phyloP scores from a whole-genome alignment of 2,797 vertebrate genomes.

The Hydrophis major region DNA sequence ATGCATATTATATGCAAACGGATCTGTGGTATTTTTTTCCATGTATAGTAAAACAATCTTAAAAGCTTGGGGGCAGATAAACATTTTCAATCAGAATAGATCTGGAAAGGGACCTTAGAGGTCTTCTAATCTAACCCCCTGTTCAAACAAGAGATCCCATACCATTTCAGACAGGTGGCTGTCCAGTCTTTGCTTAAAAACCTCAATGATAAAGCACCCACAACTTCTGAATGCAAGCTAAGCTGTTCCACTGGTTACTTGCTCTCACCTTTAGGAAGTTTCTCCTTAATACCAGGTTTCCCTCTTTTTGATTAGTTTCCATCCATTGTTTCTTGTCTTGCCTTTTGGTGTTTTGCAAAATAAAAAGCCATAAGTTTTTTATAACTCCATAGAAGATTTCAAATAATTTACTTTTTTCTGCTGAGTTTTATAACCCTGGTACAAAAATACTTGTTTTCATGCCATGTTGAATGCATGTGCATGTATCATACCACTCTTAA shows the following conservation, averaged over 20 bases:
- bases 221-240: not conserved
- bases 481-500: constrained; percentile 4
- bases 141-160: not conserved
- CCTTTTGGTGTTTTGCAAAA: not conserved
- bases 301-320: not conserved
- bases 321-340: not conserved
- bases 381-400: not conserved
- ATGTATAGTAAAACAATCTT: not conserved
- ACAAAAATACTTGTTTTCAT: not conserved
- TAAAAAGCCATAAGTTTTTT: not conserved
- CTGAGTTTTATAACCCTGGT: not conserved
- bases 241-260: not conserved
- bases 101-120: not conserved
- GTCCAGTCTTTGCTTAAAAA: not conserved
- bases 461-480: not conserved
- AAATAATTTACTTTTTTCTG: not conserved
- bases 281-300: not conserved
- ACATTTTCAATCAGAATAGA: not conserved
- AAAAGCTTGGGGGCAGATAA: not conserved
- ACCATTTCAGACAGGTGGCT: not conserved
- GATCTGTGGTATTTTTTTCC: not conserved
- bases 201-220: not conserved
- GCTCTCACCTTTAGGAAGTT: not conserved
- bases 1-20: not conserved
- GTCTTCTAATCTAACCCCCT: not conserved